These are phyloP conservation scores for Siderastrea radians DNA, from an alignment of 92 coral and sea anemone genomes.

Conservation along the genomic window DNA sequence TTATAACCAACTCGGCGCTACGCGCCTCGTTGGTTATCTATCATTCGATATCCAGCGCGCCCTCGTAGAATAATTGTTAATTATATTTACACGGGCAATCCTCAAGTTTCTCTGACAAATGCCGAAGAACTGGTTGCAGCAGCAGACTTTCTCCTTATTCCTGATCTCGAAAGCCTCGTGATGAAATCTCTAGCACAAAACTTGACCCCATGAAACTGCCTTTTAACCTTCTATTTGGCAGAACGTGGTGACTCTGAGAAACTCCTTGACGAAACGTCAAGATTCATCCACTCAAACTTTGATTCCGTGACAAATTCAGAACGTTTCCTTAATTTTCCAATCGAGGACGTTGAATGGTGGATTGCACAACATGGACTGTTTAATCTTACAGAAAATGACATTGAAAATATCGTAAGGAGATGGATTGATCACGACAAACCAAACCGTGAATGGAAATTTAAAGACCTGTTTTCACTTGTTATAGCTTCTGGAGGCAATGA, in stretches of 20 bases:
- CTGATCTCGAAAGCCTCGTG: not conserved
- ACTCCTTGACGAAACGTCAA: not conserved
- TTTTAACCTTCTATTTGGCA: not conserved
- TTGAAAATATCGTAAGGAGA: not conserved
- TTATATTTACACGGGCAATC: constrained; percentile 1
- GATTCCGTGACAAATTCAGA: not conserved
- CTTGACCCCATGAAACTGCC: not conserved
- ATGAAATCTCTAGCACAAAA: not conserved
- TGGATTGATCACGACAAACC: not conserved
- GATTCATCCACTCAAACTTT: not conserved
- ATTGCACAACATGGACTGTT: not conserved
- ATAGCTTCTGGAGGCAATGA: not conserved
- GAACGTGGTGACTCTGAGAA: too few species aligned
- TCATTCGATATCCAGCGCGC: too few species aligned
- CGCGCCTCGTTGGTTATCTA: too few species aligned
- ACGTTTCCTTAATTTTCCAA: not conserved
- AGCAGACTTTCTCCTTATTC: not conserved
- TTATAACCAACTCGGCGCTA: too few species aligned
- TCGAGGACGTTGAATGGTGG: constrained; percentile 2
- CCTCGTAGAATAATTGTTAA: too few species aligned
- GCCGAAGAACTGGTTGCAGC: not conserved
- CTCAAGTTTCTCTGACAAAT: not conserved
- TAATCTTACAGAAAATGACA: not conserved
- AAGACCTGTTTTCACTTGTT: not conserved
- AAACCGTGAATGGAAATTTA: too few species aligned